Percentiles rank a stretch among this genome's conserved stretches.
Conservation (phyloP, 2,797 vertebrate species). For the Cheirogaleus major region DNA sequence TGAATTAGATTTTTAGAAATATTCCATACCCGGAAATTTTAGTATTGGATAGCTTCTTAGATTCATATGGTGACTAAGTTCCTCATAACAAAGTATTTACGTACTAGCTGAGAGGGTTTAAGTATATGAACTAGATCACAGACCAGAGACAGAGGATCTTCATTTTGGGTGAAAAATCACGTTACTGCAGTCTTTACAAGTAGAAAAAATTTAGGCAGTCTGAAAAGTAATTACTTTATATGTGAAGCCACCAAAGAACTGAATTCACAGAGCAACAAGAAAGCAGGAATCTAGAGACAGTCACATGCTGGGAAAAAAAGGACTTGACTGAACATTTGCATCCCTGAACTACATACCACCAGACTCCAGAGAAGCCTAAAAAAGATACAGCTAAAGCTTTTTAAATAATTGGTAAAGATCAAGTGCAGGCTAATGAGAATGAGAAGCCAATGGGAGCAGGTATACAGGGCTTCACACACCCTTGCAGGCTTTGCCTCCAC, state of each 20-base stretch:
- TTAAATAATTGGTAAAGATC: neutral
- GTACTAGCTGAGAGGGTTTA: neutral
- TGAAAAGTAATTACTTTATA: neutral
- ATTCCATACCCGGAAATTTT: neutral
- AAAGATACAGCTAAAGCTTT: neutral
- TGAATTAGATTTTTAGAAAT: neutral
- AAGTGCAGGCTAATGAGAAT: neutral
- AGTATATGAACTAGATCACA: neutral
- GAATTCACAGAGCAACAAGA: neutral
- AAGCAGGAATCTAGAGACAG: neutral
- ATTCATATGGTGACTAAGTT: neutral
- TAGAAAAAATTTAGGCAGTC: neutral
- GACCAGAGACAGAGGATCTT: neutral
- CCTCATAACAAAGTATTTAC: neutral
- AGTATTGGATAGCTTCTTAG: neutral
- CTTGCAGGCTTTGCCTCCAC: neutral
- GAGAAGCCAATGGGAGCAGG: neutral
- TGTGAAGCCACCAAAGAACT: neutral
- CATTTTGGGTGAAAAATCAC: neutral
- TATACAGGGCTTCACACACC: accelerated
- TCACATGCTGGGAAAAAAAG: neutral
- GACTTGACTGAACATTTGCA: neutral
- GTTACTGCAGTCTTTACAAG: neutral
- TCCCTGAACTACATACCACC: neutral
- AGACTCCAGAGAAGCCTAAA: neutral